Percentiles rank a stretch among this genome's conserved stretches.
Evolutionary conservation across 37 sponge, comb jelly and placozoan genomes (phyloP).

Genomic region (Chondrilla cf. caribensis): DNA sequence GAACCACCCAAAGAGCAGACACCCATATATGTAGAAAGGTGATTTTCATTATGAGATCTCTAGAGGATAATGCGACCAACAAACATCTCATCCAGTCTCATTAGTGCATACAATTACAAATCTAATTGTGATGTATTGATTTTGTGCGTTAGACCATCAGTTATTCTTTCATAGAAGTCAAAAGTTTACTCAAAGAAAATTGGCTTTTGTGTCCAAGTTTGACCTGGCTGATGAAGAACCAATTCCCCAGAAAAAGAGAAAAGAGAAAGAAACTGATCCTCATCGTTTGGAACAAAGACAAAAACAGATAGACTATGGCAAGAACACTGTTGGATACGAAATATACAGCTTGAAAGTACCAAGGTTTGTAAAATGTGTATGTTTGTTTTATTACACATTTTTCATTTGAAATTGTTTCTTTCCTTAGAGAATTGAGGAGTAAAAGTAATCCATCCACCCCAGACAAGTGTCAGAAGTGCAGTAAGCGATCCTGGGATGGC

Average conservation of each 20-base stretch:
- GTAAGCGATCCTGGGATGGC: constrained; percentile 85
- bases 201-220: neutral
- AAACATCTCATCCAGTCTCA: too few species aligned
- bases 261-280: constrained; percentile 17
- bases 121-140: too few species aligned
- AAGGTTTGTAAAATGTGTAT: constrained; percentile 47
- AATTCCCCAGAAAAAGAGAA: neutral
- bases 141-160: too few species aligned
- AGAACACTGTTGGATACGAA: constrained; percentile 87
- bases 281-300: constrained; percentile 74
- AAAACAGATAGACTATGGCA: constrained; percentile 92
- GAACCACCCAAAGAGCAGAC: neutral
- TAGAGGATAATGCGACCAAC: too few species aligned
- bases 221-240: neutral
- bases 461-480: constrained; percentile 70
- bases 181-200: constrained; percentile 2
- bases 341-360: constrained; percentile 63
- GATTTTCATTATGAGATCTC: neutral
- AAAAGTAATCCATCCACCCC: constrained; percentile 72
- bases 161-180: neutral
- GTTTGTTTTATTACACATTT: neutral
- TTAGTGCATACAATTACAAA: too few species aligned
- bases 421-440: constrained; percentile 21
- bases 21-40: neutral
- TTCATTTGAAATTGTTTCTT: too few species aligned